These are phyloP conservation scores for Nasonia vitripennis DNA, from an alignment of 1,140 invertebrate genomes.

Conservation along the genomic window DNA sequence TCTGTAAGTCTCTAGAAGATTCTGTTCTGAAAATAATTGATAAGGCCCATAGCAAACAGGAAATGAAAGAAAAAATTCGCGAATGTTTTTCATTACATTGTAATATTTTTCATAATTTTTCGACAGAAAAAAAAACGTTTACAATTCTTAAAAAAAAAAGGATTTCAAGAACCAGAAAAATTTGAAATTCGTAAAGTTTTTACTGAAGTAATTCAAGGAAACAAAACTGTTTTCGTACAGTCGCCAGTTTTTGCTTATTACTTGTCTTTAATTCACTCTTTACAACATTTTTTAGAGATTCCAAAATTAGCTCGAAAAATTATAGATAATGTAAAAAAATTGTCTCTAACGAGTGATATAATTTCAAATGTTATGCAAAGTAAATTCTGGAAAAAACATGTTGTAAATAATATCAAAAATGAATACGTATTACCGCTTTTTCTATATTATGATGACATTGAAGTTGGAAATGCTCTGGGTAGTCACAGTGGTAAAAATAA, in stretches of 20 bases:
- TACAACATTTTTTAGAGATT: conserved; percentile 44
- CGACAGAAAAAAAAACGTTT: conserved; percentile 10
- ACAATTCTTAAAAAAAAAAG: conserved; percentile 30
- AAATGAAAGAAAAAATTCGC: conserved; percentile 10
- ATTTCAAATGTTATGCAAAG: conserved; percentile 42
- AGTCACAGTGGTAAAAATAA: too few species aligned
- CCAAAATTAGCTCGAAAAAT: conserved; percentile 18
- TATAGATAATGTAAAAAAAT: conserved; percentile 36
- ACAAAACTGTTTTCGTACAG: conserved; percentile 3
- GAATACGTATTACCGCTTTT: conserved; percentile 37
- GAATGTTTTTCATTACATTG: conserved; percentile 4
- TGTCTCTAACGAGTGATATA: conserved; percentile 15
- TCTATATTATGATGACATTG: conserved; percentile 43
- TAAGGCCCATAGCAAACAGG: conserved; percentile 3
- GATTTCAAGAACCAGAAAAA: conserved; percentile 15
- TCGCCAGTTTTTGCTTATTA: neutral
- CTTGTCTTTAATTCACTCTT: conserved; percentile 6
- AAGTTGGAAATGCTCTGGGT: too few species aligned
- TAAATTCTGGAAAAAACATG: conserved; percentile 26
- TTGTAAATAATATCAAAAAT: neutral
- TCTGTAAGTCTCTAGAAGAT: conserved; percentile 10
- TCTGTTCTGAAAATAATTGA: conserved; percentile 23
- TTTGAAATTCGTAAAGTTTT: conserved; percentile 7
- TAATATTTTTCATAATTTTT: conserved; percentile 32
- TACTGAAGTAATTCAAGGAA: neutral